These are phyloP conservation scores for Bos indicus DNA, from an alignment of 2,113 vertebrate species.

Conservation along the genomic window DNA sequence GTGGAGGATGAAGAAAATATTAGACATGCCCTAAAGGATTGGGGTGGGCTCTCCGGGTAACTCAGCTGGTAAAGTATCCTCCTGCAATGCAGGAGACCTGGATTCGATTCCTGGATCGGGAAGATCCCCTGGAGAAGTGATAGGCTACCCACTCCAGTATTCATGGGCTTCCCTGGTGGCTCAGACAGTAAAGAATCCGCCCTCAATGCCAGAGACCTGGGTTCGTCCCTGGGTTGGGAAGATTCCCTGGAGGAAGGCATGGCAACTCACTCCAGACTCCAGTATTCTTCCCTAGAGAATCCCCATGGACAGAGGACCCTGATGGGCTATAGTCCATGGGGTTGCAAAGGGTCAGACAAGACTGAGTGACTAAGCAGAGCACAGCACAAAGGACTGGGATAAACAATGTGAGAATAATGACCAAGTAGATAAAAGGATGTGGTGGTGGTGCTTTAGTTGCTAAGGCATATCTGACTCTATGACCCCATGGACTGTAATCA, in stretches of 20 bases:
- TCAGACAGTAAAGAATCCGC: not conserved
- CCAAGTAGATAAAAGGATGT: not conserved
- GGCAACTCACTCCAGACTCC: not conserved
- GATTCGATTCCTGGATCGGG: fast-evolving
- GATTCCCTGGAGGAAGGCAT: not conserved
- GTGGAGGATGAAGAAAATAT: not conserved
- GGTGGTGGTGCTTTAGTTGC: not conserved
- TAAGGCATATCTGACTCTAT: not conserved
- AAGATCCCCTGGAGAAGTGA: not conserved
- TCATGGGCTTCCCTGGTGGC: not conserved
- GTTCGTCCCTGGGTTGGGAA: not conserved
- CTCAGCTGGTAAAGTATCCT: not conserved
- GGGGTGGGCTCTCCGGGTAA: not conserved
- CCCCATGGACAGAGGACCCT: not conserved
- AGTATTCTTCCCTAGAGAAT: not conserved
- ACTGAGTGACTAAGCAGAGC: not conserved
- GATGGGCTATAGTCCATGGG: not conserved
- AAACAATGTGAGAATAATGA: not conserved
- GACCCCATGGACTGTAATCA: not conserved
- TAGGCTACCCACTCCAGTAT: not conserved
- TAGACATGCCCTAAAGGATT: not conserved
- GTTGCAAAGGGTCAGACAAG: not conserved
- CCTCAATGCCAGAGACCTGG: not conserved
- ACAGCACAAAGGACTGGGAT: not conserved
- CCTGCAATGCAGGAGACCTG: not conserved